phyloP scores from a whole-genome alignment of 2,113 vertebrate species.

The Scartelaos histophorus region DNA sequence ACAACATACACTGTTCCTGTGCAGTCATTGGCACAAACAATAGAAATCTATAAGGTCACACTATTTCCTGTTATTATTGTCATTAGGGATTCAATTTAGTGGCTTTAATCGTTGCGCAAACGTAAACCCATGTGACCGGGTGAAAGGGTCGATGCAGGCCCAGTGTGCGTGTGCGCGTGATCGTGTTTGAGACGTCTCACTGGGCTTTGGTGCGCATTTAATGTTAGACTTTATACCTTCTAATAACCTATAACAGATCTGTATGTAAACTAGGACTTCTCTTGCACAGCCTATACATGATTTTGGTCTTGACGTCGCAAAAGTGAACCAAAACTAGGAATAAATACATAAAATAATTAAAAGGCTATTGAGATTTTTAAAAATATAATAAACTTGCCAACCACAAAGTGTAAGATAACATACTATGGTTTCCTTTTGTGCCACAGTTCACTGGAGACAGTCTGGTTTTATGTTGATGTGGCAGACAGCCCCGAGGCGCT shows the following conservation, averaged over 20 bases:
- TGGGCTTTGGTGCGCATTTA: constrained; percentile 9
- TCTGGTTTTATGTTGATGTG: constrained; percentile 27
- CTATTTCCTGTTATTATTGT: neutral
- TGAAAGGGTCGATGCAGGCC: constrained; percentile 52
- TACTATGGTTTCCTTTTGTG: neutral
- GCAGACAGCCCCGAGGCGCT: constrained; percentile 50
- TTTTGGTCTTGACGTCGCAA: neutral
- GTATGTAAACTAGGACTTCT: neutral
- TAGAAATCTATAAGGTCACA: neutral
- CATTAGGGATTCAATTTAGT: neutral
- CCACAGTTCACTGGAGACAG: neutral
- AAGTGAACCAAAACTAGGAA: neutral
- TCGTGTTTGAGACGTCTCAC: constrained; percentile 1
- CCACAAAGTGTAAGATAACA: neutral
- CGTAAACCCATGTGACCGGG: constrained; percentile 25
- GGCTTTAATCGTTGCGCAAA: constrained; percentile 1
- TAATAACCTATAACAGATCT: neutral
- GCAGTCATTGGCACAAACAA: neutral
- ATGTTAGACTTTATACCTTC: neutral
- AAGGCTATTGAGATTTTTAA: neutral
- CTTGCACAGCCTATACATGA: neutral
- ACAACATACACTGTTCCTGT: neutral
- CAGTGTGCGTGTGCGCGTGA: constrained; percentile 25
- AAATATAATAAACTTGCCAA: neutral
- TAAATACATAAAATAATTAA: neutral